These are phyloP conservation scores for Choloepus didactylus DNA, from an alignment of 2,797 vertebrate species.

Conservation along the genomic window DNA sequence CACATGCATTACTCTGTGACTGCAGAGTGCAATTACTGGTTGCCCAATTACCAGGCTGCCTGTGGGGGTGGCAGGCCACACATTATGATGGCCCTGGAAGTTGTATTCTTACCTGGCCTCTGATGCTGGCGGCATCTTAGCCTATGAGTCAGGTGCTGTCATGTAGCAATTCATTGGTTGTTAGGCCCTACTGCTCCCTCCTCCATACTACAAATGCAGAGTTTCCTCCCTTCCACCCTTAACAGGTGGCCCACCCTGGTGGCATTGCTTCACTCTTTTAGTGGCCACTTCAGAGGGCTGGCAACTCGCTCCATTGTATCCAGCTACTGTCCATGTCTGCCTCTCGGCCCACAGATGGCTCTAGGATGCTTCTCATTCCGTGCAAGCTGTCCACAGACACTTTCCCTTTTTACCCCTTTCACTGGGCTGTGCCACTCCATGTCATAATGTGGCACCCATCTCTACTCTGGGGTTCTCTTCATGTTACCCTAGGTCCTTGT, in stretches of 20 bases:
- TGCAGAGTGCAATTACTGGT: not conserved
- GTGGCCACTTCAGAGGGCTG: not conserved
- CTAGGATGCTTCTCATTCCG: not conserved
- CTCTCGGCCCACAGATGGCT: not conserved
- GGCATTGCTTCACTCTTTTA: not conserved
- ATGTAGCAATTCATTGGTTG: not conserved
- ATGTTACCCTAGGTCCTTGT: not conserved
- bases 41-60: not conserved
- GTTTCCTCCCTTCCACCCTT: not conserved
- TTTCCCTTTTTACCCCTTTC: not conserved
- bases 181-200: not conserved
- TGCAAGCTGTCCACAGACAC: not conserved
- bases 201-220: not conserved
- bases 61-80: not conserved
- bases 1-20: not conserved
- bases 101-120: not conserved
- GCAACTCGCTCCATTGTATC: not conserved
- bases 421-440: too few species aligned
- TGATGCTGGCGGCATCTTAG: not conserved
- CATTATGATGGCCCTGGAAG: not conserved
- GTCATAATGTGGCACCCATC: too few species aligned
- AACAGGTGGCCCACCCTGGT: too few species aligned
- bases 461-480: not conserved
- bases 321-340: not conserved
- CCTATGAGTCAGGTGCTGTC: not conserved